Evolutionary conservation across 2,888 invertebrate species (phyloP), one percentile per base, ranked within the genome.

Genomic region (Ophion costatus): DNA sequence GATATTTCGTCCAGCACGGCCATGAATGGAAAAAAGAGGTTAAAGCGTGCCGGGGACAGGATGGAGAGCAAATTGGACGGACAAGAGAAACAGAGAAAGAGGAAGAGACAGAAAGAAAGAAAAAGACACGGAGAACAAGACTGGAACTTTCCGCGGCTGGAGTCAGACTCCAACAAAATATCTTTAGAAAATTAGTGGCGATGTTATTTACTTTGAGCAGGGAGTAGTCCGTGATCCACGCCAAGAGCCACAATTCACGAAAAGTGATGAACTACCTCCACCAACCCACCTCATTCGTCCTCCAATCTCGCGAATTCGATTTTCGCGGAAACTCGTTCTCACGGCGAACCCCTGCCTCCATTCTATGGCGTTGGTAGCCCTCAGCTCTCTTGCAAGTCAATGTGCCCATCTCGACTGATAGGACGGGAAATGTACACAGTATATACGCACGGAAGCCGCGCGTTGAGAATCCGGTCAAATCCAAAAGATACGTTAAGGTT

Each of bases 181-280:
- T 84, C 84, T 86, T 86, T 79, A 83, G 84, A 81, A 85, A 86
- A 86, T 86, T 85, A 86, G 86, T 79, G 73, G 69, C 45, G 24
- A 79, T 73, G 80, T 85, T 84, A 83, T 83, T 78, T 38, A 38
- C 71, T 45, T 9, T 74, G 76, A 71, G 80, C 45, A 84, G 67
- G 80, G 20, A 22, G 70, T 61, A 45, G 33, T 82, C 33, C 74
- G 33, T 51, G 64, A 80, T 80, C 56, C 71, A 33, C n/a, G 70
- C 59, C 67, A 71, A 38, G 71, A 51, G 33, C 59, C 56, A 66
- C 45, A 81, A 80, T 86, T 84, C 57, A 80, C 71, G 70, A 66
- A 70, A 70, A 79, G 64, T 69, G 42, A 73, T 38, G 56, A 51
- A 78, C 61, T 69, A 70, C 38, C 38, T 33, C 59, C 63, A 29